Base-by-base conservation (phyloP, 2,888 invertebrate species). In the Petrolisthes cinctipes region DNA sequence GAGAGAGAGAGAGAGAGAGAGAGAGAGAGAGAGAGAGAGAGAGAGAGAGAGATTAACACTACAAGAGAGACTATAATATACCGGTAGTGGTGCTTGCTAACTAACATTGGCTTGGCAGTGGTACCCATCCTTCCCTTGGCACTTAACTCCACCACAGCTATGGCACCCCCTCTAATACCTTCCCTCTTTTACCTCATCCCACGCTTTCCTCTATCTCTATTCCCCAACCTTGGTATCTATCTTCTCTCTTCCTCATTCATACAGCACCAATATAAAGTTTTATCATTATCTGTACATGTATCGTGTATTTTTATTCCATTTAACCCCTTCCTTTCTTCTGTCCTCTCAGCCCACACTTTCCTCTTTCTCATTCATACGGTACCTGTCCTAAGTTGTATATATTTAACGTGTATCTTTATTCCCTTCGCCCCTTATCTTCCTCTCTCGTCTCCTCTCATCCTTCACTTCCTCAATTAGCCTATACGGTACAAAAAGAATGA, bases 1-100 rank as follows among this genome's bases (percentile, higher is more conserved):
- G 53, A 37, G 76, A 51, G 51, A 17, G 17, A 76, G 37, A 37
- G 76, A 11, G 53, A 73, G 37, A 76, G 51, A 37, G 53, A 76
- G 76, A 53, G 53, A 73, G n/a, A 73, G 20, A 73, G 23, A 73
- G 23, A 73, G 82, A 82, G 53, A 68, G 71, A 82, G 82, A 82
- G 71, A 68, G 71, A 82, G 82, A 82, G 71, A 68, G 71, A 68
- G 82, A 68, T 37, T 37, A 37, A 37, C 37, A 37, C 37, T 37
- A 37, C 37, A 37, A 37, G 61, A 37, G 61, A 81, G 81, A 81
- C 20, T 9, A 37, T 23, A n/a, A 37, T 53, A 37, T 37, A 37
- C 37, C 37, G 37, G 37, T 37, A 37, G 37, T 37, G 37, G 37
- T 37, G 37, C 37, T 37, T 37, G 37, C 37, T 37, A 37, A 37